phyloP scores from a whole-genome alignment of 2,797 vertebrate species.

The Cetoscarus ocellatus region DNA sequence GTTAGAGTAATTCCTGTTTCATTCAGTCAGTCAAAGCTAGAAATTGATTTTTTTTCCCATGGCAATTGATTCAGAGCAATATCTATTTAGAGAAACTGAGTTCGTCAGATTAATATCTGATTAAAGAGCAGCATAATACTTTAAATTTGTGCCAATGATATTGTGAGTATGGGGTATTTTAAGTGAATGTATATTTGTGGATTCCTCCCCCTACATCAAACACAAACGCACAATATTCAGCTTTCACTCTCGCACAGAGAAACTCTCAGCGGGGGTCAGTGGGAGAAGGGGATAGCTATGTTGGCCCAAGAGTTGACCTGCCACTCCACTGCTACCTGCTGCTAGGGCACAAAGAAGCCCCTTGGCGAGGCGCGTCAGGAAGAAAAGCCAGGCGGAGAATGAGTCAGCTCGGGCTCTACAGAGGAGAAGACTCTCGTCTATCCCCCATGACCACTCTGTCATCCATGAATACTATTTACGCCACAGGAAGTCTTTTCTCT shows the following conservation, averaged over 20 bases:
- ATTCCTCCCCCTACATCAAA: conserved; percentile 11
- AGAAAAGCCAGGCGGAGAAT: conserved; percentile 84
- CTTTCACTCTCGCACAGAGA: conserved; percentile 57
- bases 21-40: conserved; percentile 3
- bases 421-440: conserved; percentile 77
- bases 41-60: background rate
- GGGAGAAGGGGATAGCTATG: conserved; percentile 60
- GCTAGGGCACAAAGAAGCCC: conserved; percentile 85
- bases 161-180: background rate
- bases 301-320: conserved; percentile 84
- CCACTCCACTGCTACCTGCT: conserved; percentile 88
- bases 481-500: conserved; percentile 85
- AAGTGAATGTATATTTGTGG: conserved; percentile 11
- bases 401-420: conserved; percentile 77
- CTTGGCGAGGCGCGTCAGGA: conserved; percentile 71
- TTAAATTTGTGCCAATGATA: background rate
- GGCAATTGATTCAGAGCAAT: background rate
- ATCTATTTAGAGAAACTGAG: background rate
- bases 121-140: background rate
- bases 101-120: background rate
- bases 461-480: conserved; percentile 86
- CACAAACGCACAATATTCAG: conserved; percentile 39
- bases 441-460: conserved; percentile 84
- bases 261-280: conserved; percentile 67
- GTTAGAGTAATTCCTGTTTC: conserved; percentile 8